Evolutionary conservation across 2,113 vertebrate genomes (phyloP), one percentile per base, ranked within the genome.

Genomic region (Vulpes vulpes): DNA sequence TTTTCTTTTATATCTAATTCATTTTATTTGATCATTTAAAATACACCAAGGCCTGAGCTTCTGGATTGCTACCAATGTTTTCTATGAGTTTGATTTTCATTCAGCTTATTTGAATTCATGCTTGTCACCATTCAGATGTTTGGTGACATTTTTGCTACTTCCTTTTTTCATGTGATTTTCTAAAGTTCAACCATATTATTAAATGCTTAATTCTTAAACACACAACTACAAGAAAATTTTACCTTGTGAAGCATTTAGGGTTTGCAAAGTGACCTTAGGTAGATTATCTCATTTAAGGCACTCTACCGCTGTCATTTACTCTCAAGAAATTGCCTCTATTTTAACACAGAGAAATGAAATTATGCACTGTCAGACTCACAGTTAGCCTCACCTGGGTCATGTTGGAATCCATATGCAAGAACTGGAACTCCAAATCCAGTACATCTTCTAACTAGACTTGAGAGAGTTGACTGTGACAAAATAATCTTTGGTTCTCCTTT

Each of bases 311-410:
- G 4, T 35, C 38, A 69, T 82, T 94, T 91, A 83, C 35, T 82
- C 17, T 83, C 7, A 22, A 97, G 32, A 95, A 74, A 78, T 30
- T 92, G 69, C 22, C 11, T 92, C 35, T n/a, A 69, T 71, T 59
- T 96, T 49, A 89, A 85, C 15, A 27, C 64, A 95, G 43, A 96
- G 35, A 91, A 87, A 49, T 87, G 64, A 69, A 35, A 5, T 87
- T 79, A 22, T 25, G n/a, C 16, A 17, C 2, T 76, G 3, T n/a
- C 35, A 65, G 2, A 71, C 32, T 96, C 59, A 91, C 8, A 59
- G 17, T 14, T 38, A 67, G 86, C 23, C 32, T 62, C 35, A 67
- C 16, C 38, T 59, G 15, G n/a, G 19, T 67, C 60, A 71, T 32
- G 17, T 12, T 59, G 78, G 38, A 88, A 71, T 78, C 78, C 8